Conservation (phyloP, 1,140 invertebrate species). For the Andrena cerasifolii region DNA sequence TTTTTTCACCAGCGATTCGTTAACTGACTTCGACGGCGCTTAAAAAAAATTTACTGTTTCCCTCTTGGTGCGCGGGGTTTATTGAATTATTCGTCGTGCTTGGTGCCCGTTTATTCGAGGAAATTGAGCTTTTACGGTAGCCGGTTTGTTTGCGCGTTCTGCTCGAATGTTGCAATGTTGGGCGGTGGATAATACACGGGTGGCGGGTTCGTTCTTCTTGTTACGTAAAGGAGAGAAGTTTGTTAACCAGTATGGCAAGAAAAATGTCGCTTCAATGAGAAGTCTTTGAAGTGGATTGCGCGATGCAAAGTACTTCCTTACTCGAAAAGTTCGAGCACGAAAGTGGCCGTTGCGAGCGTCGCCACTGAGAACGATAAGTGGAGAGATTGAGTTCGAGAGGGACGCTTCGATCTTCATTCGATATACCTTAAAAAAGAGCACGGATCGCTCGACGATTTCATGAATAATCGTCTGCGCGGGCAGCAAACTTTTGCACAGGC, state of each 20-base stretch:
- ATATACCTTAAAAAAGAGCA: conserved; percentile 4
- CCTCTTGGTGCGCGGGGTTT: background rate
- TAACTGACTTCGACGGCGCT: no score
- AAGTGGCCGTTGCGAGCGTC: conserved; percentile 11
- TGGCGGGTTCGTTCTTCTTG: background rate
- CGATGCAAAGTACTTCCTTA: conserved; percentile 21
- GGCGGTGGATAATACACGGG: no score
- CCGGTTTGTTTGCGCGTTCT: background rate
- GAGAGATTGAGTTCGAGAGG: conserved; percentile 4
- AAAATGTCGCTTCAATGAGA: background rate
- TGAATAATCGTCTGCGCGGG: conserved; percentile 25
- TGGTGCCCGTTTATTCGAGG: background rate
- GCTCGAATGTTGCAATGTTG: background rate
- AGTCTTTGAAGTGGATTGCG: background rate
- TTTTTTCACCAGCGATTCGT: no score
- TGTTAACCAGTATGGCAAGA: background rate
- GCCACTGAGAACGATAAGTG: background rate
- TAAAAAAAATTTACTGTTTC: background rate
- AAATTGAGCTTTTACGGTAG: background rate
- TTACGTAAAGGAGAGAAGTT: background rate
- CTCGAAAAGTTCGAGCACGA: conserved; percentile 5
- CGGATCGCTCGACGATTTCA: conserved; percentile 6
- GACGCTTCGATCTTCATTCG: conserved; percentile 9
- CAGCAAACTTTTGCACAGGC: background rate
- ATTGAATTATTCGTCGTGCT: background rate